These are phyloP conservation scores for Leucophenga montana DNA, from an alignment of 2,888 invertebrate species.

Conservation along the genomic window DNA sequence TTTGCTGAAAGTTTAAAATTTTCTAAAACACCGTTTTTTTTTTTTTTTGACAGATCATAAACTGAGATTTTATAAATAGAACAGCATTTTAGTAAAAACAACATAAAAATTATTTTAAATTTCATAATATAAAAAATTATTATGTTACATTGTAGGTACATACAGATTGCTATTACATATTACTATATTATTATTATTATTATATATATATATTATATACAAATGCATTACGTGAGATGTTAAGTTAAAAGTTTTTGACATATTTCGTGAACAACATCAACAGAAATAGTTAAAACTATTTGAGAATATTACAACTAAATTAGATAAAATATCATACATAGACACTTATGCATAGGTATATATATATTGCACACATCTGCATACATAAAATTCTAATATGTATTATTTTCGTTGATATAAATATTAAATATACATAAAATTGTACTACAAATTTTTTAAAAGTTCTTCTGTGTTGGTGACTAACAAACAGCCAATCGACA, in stretches of 20 bases:
- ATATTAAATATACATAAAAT: background rate
- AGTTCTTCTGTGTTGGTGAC: background rate
- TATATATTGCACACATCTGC: conserved; percentile 20
- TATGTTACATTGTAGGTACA: conserved; percentile 2
- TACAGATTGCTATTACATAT: background rate
- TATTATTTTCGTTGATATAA: conserved; percentile 37
- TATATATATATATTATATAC: conserved; percentile 24
- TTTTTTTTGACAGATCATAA: conserved; percentile 2
- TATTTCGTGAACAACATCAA: conserved; percentile 12
- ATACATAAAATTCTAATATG: conserved; percentile 39
- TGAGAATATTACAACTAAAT: background rate
- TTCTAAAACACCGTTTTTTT: conserved; percentile 17
- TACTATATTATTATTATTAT: conserved; percentile 7
- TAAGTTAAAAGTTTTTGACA: conserved; percentile 20
- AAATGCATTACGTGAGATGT: conserved; percentile 37
- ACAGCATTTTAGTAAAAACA: background rate
- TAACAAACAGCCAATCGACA: background rate
- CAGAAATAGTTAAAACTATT: conserved; percentile 11
- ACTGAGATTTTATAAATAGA: conserved; percentile 30
- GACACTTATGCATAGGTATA: conserved; percentile 39
- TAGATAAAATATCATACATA: conserved; percentile 26
- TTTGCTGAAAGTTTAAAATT: conserved; percentile 29
- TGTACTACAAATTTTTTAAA: background rate
- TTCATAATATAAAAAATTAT: background rate
- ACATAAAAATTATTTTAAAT: background rate